Conservation (phyloP, 1,140 invertebrate genomes). For the Cyphomyrmex costatus region DNA sequence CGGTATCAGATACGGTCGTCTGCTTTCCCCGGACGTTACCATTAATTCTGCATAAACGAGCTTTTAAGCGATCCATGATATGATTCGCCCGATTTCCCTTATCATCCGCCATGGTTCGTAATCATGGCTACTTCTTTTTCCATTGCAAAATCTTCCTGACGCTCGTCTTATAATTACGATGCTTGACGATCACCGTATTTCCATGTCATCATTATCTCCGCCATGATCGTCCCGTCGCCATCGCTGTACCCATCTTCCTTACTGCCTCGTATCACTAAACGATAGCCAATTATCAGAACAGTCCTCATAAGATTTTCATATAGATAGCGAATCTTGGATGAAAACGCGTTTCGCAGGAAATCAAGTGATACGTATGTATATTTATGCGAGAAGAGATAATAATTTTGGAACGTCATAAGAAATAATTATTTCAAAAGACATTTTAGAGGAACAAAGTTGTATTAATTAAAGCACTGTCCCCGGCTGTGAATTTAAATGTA, state of each 20-base stretch:
- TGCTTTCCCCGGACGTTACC: constrained; percentile 34
- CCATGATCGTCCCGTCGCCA: constrained; percentile 7
- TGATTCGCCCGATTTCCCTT: constrained; percentile 54
- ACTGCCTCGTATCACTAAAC: neutral
- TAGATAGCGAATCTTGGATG: neutral
- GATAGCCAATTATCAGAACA: constrained; percentile 39
- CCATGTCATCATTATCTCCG: constrained; percentile 4
- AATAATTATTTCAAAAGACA: constrained; percentile 4
- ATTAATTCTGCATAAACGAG: constrained; percentile 60
- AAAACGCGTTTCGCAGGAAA: neutral
- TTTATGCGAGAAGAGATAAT: neutral
- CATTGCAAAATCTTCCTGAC: neutral
- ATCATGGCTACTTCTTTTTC: constrained; percentile 20
- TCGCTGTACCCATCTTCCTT: constrained; percentile 15
- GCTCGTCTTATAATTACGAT: constrained; percentile 48
- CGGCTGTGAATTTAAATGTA: neutral
- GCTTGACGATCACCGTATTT: constrained; percentile 2
- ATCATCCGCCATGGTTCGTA: constrained; percentile 25
- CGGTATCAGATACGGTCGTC: constrained; percentile 43
- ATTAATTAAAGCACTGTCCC: neutral
- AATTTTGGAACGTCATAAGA: neutral
- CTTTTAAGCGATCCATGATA: constrained; percentile 45
- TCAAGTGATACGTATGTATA: constrained; percentile 2
- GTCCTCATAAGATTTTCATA: neutral
- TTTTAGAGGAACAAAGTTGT: neutral